A percentile compares a stretch with the other conserved stretches of the same genome.
These are phyloP conservation scores for Oryzias javanicus DNA, from an alignment of 2,113 vertebrate genomes.

Conservation along the genomic window DNA sequence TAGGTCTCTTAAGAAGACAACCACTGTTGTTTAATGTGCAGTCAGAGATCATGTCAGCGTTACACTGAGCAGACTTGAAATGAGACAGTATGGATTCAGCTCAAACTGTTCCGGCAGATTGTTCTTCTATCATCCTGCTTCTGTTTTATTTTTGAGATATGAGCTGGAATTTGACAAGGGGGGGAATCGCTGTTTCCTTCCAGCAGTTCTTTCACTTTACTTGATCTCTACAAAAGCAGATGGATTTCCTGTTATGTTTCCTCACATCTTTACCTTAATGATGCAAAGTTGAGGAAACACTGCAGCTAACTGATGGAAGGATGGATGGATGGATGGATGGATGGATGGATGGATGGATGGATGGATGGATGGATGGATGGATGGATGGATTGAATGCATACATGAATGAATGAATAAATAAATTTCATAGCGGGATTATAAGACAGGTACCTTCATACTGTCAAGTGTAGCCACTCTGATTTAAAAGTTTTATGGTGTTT, in stretches of 20 bases:
- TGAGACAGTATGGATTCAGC: constrained; percentile 32
- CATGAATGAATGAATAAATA: too few relatives aligned
- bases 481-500: too few relatives aligned
- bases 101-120: constrained; percentile 8
- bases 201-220: constrained; percentile 32
- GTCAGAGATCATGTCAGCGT: constrained; percentile 28
- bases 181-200: constrained; percentile 22
- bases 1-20: constrained; percentile 30
- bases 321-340: too few relatives aligned
- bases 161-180: constrained; percentile 29
- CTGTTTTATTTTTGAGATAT: constrained; percentile 19
- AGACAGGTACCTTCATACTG: too few relatives aligned
- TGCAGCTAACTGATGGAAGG: background rate
- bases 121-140: constrained; percentile 30
- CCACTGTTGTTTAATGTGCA: constrained; percentile 28
- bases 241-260: background rate
- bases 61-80: constrained; percentile 25
- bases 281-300: background rate
- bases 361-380: too few relatives aligned
- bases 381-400: too few relatives aligned
- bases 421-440: too few relatives aligned
- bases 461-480: too few relatives aligned
- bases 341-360: too few relatives aligned
- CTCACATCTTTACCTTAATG: background rate
- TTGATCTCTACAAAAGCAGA: constrained; percentile 10